Conservation (phyloP, 2,888 invertebrate genomes). For the Pycnomerus fuliginosus region DNA sequence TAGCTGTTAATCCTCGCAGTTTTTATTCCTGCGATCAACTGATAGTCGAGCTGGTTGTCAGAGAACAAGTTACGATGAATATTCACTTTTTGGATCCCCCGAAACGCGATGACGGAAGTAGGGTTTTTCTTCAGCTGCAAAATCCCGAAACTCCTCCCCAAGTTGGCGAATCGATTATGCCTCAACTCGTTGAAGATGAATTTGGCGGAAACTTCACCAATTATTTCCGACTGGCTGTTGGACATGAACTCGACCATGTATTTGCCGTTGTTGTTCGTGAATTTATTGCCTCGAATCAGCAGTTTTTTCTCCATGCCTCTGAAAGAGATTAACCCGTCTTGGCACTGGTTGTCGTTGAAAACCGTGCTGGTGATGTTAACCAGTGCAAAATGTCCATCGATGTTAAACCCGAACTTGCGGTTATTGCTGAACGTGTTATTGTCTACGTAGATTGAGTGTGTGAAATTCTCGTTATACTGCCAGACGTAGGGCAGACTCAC, state of each 20-base stretch:
- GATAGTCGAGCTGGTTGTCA: slow-evolving; percentile 81
- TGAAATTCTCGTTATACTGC: slow-evolving; percentile 93
- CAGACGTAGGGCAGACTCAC: slow-evolving; percentile 91
- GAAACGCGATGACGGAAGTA: slow-evolving; percentile 86
- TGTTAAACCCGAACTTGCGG: slow-evolving; percentile 74
- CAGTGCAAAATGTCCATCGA: slow-evolving; percentile 93
- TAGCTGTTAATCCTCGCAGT: slow-evolving; percentile 86
- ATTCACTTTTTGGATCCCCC: slow-evolving; percentile 91
- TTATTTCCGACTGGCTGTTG: slow-evolving; percentile 90
- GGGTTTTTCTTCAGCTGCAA: slow-evolving; percentile 57
- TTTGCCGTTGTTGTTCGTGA: slow-evolving; percentile 76
- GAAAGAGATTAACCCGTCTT: slow-evolving; percentile 74
- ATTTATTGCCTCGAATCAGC: slow-evolving; percentile 75
- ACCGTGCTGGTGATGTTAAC: slow-evolving; percentile 84
- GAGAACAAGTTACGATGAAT: slow-evolving; percentile 87
- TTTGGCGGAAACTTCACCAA: slow-evolving; percentile 78
- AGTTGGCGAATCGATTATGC: slow-evolving; percentile 60
- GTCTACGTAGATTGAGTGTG: slow-evolving; percentile 83
- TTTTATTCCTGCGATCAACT: slow-evolving; percentile 86
- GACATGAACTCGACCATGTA: slow-evolving; percentile 86
- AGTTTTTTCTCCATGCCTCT: slow-evolving; percentile 97
- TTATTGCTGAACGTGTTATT: slow-evolving; percentile 89
- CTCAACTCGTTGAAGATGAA: slow-evolving; percentile 78
- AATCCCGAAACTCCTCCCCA: slow-evolving; percentile 42
- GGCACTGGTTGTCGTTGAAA: slow-evolving; percentile 84